Evolutionary conservation across 2,113 vertebrate species (phyloP).

Genomic region (Amphilophus citrinellus): DNA sequence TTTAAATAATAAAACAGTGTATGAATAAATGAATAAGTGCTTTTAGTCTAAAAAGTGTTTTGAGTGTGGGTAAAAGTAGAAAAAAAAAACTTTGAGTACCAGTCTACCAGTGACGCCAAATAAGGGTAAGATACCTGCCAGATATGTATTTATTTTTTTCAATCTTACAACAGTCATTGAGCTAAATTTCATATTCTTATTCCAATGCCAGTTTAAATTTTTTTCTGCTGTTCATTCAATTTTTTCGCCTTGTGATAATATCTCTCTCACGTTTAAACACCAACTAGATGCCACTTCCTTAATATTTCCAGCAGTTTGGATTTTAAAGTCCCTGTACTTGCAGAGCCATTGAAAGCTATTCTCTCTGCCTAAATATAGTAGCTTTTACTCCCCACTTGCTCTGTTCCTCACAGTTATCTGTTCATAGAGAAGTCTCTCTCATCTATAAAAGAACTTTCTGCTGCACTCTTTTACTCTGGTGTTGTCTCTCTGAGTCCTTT

Average conservation of each 20-base stretch:
- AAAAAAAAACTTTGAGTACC: not conserved
- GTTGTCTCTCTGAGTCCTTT: constrained; percentile 23
- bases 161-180: constrained; percentile 31
- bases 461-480: not conserved
- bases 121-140: not conserved
- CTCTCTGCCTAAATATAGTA: constrained; percentile 28
- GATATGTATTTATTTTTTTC: constrained; percentile 5
- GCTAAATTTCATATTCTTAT: not conserved
- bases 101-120: not conserved
- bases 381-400: constrained; percentile 32
- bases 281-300: constrained; percentile 25
- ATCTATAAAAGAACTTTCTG: constrained; percentile 36
- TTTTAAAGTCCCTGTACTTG: constrained; percentile 33
- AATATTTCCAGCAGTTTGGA: constrained; percentile 35
- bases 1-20: not conserved
- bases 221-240: not conserved
- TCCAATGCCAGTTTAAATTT: not conserved
- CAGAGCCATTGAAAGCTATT: constrained; percentile 48
- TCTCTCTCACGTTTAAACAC: constrained; percentile 31
- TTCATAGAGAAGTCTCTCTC: constrained; percentile 21
- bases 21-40: too few relatives aligned
- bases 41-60: not conserved
- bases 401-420: constrained; percentile 25
- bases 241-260: constrained; percentile 18
- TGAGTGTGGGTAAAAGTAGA: not conserved